A percentile compares a stretch with the other conserved stretches of the same genome.
These are phyloP conservation scores for Cerceris ruficornis DNA, from an alignment of 2,888 invertebrate genomes.

Conservation along the genomic window DNA sequence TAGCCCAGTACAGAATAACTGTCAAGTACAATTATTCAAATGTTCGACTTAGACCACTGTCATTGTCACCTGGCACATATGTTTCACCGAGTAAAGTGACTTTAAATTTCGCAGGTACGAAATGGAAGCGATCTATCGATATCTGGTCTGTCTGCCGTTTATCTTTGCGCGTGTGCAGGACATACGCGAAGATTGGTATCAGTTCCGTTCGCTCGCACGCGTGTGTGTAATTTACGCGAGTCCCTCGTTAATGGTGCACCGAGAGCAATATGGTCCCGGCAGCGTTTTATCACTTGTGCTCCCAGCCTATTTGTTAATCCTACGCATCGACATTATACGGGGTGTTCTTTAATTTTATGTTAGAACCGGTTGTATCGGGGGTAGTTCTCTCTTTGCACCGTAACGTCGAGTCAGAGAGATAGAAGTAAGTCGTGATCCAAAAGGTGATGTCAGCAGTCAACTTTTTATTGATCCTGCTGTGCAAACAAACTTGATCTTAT, in stretches of 20 bases:
- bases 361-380: neutral
- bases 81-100: neutral
- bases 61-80: neutral
- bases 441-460: too few species aligned
- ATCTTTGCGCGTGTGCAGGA: conserved; percentile 13
- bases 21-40: too few species aligned
- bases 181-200: conserved; percentile 13
- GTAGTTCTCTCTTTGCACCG: too few species aligned
- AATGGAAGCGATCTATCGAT: conserved; percentile 23
- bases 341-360: neutral
- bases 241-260: conserved; percentile 40
- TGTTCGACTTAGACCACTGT: neutral
- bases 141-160: conserved; percentile 24
- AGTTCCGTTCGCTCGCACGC: conserved; percentile 3
- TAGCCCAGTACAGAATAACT: too few species aligned
- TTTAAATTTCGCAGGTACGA: conserved; percentile 11
- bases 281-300: conserved; percentile 47
- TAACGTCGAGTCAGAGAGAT: too few species aligned
- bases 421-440: too few species aligned
- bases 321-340: conserved; percentile 25
- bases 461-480: too few species aligned
- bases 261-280: conserved; percentile 28
- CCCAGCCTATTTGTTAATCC: conserved; percentile 58
- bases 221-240: conserved; percentile 37
- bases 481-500: too few species aligned